Base-by-base conservation (phyloP, 37 sponge, comb jelly and placozoan genomes). In the Ephydatia muelleri region DNA sequence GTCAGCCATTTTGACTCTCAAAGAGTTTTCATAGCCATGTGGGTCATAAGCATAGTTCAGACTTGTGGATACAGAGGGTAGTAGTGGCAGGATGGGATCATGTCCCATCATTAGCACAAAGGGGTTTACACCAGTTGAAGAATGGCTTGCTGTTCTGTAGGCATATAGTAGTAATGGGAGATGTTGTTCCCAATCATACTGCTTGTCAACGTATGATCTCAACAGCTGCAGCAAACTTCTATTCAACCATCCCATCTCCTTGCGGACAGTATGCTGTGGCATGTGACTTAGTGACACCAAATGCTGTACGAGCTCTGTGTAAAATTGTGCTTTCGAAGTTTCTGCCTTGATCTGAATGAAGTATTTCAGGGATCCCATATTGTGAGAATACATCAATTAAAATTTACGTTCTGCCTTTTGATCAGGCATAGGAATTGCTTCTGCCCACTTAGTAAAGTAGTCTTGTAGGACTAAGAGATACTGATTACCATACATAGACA, bases 231-330 rank as follows among this genome's bases (percentile, higher is more conserved):
- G 68, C 4, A 92, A 74, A 9, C 79, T 71, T 23, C 86, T 47
- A 78, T 92, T 88, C 22, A n/a, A 88, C 92, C 88, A 92, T 88
- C 21, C 92, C 85, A 84, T 89, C 85, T 64, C 81, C 80, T 89
- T 89, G 90, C 4, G 90, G 85, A 48, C 84, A 85, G 33, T 80
- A 85, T 35, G 89, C 75, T 37, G 85, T 80, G 3, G 90, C 80
- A 23, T 77, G 38, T 14, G 90, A 38, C 36, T 84, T 89, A 5
- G 29, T 57, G 12, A 91, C 38, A 21, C 92, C 92, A 67, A 91
- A 87, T 9, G 75, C 75, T 65, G 79, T 49, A 21, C 70, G 65
- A 37, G 72, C 49, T 40, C 78, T 43, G 29, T 33, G 32, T 16
- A 87, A 47, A 11, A 91, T 33, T 38, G 80, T 65, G 47, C 74